A percentile compares a stretch with the other conserved stretches of the same genome.
These are phyloP conservation scores for Pogoniulus pusillus DNA, from an alignment of 2,797 vertebrate species.

Conservation along the genomic window DNA sequence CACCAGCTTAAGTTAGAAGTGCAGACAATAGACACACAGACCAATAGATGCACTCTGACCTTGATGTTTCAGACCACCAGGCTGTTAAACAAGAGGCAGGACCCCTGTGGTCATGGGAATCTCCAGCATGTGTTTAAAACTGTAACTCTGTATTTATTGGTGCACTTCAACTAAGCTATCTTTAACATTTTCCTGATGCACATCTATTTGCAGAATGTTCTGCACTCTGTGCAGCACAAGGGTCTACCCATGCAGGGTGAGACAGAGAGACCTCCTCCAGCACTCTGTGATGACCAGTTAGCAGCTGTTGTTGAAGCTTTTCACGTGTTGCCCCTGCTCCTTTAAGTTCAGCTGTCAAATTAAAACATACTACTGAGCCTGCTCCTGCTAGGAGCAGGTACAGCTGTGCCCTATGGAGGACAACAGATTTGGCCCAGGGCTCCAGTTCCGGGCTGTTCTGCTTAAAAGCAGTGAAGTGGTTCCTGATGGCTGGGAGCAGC, in stretches of 20 bases:
- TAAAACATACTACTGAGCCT: not conserved
- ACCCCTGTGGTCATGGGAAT: slow-evolving; percentile 65
- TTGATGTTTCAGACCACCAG: slow-evolving; percentile 57
- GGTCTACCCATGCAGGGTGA: accelerated
- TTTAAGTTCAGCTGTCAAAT: not conserved
- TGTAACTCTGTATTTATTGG: not conserved
- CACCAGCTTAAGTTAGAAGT: slow-evolving; percentile 13
- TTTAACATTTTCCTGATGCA: not conserved
- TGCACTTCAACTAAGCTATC: not conserved
- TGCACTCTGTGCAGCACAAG: not conserved
- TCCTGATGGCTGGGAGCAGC: not conserved
- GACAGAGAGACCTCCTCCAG: not conserved
- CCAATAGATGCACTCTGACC: slow-evolving; percentile 68
- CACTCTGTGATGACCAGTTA: not conserved
- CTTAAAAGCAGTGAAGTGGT: not conserved
- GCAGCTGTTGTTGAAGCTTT: not conserved
- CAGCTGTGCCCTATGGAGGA: not conserved
- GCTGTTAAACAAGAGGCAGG: slow-evolving; percentile 67
- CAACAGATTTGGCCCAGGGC: not conserved
- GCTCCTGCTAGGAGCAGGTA: not conserved
- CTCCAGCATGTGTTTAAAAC: slow-evolving; percentile 13
- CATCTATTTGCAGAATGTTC: not conserved
- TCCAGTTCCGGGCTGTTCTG: not conserved
- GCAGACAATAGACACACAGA: slow-evolving; percentile 48
- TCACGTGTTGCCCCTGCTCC: accelerated